Evolutionary conservation across 2,888 invertebrate genomes (phyloP).

Genomic region (Drosophila silvestris): DNA sequence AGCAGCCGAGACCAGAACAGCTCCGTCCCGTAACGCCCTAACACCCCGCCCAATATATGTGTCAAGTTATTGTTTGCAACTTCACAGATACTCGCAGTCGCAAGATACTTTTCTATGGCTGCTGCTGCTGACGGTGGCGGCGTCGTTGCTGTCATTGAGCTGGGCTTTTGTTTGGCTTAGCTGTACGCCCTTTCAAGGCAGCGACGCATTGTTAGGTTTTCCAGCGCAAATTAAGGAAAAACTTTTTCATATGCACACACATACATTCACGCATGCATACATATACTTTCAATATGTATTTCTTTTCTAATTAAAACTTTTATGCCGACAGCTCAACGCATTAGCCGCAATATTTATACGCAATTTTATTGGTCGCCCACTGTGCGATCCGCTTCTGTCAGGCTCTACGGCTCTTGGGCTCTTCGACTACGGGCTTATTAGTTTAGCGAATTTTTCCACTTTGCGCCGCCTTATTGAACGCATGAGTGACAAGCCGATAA

Average conservation of each 20-base stretch:
- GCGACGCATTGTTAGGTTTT: constrained; percentile 37
- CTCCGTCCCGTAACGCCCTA: not conserved
- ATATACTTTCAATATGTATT: constrained; percentile 2
- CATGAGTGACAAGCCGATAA: constrained; percentile 34
- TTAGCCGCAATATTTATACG: constrained; percentile 23
- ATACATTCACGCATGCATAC: not conserved
- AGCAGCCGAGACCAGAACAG: not conserved
- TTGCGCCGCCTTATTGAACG: constrained; percentile 38
- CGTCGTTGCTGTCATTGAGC: constrained; percentile 50
- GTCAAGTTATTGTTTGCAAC: constrained; percentile 73
- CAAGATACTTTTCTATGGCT: constrained; percentile 61
- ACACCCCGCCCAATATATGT: constrained; percentile 43
- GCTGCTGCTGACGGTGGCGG: not conserved
- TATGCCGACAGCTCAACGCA: constrained; percentile 33
- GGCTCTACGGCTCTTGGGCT: not conserved
- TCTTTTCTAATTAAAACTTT: constrained; percentile 70
- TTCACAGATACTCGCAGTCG: constrained; percentile 55
- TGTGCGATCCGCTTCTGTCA: constrained; percentile 17
- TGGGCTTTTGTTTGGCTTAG: constrained; percentile 51
- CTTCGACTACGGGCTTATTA: constrained; percentile 35
- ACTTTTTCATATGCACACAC: constrained; percentile 35
- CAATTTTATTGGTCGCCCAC: constrained; percentile 34
- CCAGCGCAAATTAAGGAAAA: constrained; percentile 22
- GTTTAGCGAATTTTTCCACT: constrained; percentile 52
- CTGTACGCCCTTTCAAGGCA: constrained; percentile 43